Base-by-base conservation (phyloP, 2,113 vertebrate genomes). In the Forbesichthys papilliferus region DNA sequence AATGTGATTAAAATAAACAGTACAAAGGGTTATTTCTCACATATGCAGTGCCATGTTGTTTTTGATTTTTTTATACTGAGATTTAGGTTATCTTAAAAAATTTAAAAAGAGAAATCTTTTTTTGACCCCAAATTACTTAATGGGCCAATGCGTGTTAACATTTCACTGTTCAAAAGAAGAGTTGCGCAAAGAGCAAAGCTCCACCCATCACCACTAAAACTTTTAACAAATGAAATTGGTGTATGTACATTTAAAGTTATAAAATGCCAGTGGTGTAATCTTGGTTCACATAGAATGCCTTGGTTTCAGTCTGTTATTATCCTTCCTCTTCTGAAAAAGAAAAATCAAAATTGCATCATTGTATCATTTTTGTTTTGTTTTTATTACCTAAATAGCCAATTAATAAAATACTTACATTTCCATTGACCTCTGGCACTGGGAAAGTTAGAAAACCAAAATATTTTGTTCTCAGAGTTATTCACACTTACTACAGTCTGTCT, bases 251-350 rank as follows among this genome's bases (percentile, higher is more conserved):
- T 65, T 55, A 33, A 49, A 58, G 63, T 34, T 64, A 65, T 11
- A 57, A 42, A n/a, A 74, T 64, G 16, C 47, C 4, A 36, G 20
- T 11, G 57, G 60, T 73, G 64, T 82, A 76, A 80, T 83, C 64
- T 66, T 64, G 73, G 69, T 66, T 84, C 73, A 66, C 49, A 42
- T 73, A 73, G 62, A 68, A 80, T 57, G 49, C 16, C 36, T 47
- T 61, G 57, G 73, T 80, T 57, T 71, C 53, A 67, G 61, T 68
- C 55, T 81, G 69, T 86, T 79, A 85, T 89, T 86, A 86, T 67
- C 16, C 61, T 69, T 77, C 54, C 58, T 53, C 78, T 71, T 65
- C 64, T 62, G 64, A 48, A 75, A 73, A 84, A 79, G 64, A 66
- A 53, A 60, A 58, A 65, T 59, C 20, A 27, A 54, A 54, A 53